Evolutionary conservation across 2,888 invertebrate genomes (phyloP), one percentile per base, ranked within the genome.

Genomic region (Gerris lacustris): DNA sequence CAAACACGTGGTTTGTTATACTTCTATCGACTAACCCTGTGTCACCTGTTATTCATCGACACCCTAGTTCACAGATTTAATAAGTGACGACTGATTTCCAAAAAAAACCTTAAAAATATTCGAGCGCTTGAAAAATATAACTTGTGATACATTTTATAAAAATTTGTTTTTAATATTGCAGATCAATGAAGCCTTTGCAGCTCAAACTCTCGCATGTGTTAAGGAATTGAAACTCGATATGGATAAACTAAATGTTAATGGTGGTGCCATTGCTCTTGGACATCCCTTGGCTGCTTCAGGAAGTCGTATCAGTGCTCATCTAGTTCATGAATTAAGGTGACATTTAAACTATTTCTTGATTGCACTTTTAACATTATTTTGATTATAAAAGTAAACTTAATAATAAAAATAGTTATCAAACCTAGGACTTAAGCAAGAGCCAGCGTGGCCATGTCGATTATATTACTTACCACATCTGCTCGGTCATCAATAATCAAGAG

Each of bases 181-280:
- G 94, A 95, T 98, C 76, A 99, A 99, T 82, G 99, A 99, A 82
- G 99, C 99, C 0, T 99, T 99, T 84, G 94, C 89, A 67, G 91
- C 96, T 0, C 99, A 99, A 82, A 91, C 92, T 5, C 82, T 99
- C 70, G 89, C 98, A 0, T 97, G 97, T 76, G 90, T 89, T 67
- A 93, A 94, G 79, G 95, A 92, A 68, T 84, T 99, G 67, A 88
- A 89, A 74, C 81, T 99, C 73, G 94, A 98, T 80, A 81, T 88
- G 73, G 87, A 88, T 75, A 96, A 93, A 79, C 82, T 96, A 76
- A 99, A 99, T 81, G 90, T 95, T 18, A 90, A 94, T 82, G 97
- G 98, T 7, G 98, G 98, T 67, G 97, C 96, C 76, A 95, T 97
- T 79, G 96, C 97, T 43, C 79, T 98, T 68, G 97, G 97, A n/a